These are phyloP conservation scores for Gulo gulo DNA, from an alignment of 2,113 vertebrate genomes.

Conservation along the genomic window DNA sequence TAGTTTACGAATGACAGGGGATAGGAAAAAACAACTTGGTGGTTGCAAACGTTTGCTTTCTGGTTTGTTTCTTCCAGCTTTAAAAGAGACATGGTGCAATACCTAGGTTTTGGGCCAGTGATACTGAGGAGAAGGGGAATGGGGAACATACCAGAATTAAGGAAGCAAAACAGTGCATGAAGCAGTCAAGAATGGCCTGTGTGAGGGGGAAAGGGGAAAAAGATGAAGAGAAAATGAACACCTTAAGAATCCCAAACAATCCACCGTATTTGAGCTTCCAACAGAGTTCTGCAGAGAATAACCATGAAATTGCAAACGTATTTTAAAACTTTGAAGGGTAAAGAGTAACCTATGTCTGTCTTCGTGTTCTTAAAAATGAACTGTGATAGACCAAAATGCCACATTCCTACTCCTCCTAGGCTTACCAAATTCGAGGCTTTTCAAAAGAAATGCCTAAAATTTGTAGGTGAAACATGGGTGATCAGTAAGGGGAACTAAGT, in stretches of 20 bases:
- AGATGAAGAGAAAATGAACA: background rate
- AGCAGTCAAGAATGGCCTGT: background rate
- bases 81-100: background rate
- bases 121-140: background rate
- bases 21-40: background rate
- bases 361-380: conserved; percentile 42
- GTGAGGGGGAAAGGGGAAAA: background rate
- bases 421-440: background rate
- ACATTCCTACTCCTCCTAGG: background rate
- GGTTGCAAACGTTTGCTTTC: background rate
- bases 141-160: background rate
- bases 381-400: background rate
- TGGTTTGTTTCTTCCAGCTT: background rate
- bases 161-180: background rate
- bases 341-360: conserved; percentile 30
- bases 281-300: background rate
- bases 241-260: background rate
- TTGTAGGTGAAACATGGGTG: background rate
- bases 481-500: background rate
- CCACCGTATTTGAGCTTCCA: background rate
- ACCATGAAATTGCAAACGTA: background rate
- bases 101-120: background rate
- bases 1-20: background rate
- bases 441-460: conserved; percentile 4
- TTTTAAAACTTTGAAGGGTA: conserved; percentile 13